Evolutionary conservation across 2,888 invertebrate genomes (phyloP), one percentile per base, ranked within the genome.

Genomic region (Artemia sinica): DNA sequence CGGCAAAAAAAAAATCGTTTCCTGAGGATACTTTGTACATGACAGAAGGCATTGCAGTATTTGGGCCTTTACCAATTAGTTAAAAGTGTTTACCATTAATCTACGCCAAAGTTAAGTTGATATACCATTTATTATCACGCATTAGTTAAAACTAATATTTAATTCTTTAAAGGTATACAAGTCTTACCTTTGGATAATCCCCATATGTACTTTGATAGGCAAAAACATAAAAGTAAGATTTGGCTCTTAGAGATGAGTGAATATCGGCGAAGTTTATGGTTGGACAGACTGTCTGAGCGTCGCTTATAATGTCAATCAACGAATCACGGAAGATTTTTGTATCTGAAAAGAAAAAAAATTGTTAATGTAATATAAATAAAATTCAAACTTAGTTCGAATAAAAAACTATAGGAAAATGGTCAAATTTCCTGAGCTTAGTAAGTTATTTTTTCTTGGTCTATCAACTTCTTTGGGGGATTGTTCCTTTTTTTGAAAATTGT

Each of bases 251-350:
- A 71, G 76, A 74, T 41, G 92, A 90, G 79, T 93, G 93, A 68
- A 91, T 84, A 79, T 92, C 89, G 2, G 90, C 91, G 12, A 91
- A 89, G 75, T 88, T 85, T 49, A 93, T 87, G 65, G 90, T 86
- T 0, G 94, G 94, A 0, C 93, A 91, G 10, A 91, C 91, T 52
- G 89, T 88, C 79, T 91, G 89, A 2, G 93, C 93, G 78, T 95
- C 94, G 72, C 93, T 92, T 66, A 97, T 79, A 9, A 96, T 91
- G 58, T 92, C 88, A 71, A 96, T 86, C 8, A 92, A 88, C 12
- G 91, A 88, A 76, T 92, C 91, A 72, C 91, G 82, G n/a, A 71
- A 68, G 50, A 69, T 67, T 51, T 67, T 49, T 12, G 70, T 70
- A 58, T 70, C 70, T 18, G 28, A 58, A 58, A 58, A 9, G 7